A percentile compares a stretch with the other conserved stretches of the same genome.
Evolutionary conservation across 2,113 vertebrate species (phyloP).

Genomic region (Austrofundulus limnaeus): DNA sequence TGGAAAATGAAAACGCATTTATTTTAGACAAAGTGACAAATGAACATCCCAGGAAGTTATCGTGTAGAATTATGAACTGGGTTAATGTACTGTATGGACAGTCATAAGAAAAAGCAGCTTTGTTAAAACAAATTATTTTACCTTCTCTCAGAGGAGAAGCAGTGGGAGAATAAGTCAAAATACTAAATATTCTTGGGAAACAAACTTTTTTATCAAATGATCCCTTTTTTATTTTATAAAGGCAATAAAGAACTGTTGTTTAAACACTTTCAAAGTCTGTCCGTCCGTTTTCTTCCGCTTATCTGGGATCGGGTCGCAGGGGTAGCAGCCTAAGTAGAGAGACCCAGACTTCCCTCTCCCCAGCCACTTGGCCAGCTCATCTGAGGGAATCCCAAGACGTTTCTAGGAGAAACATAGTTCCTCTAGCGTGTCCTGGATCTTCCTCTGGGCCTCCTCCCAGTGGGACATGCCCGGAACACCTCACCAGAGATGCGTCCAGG

Average conservation of each 20-base stretch:
- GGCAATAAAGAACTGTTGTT: not conserved
- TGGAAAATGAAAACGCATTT: constrained; percentile 17
- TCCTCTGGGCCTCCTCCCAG: too few species aligned
- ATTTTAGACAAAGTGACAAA: not conserved
- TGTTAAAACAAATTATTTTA: not conserved
- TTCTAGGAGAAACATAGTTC: too few species aligned
- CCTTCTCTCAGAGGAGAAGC: not conserved
- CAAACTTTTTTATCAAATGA: not conserved
- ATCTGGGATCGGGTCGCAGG: too few species aligned
- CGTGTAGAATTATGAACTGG: constrained; percentile 10
- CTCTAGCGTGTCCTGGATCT: too few species aligned
- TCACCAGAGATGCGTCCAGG: too few species aligned
- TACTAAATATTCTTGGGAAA: not conserved
- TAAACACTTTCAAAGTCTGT: not conserved
- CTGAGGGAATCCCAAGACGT: too few species aligned
- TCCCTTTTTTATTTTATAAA: not conserved
- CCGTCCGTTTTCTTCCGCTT: too few species aligned
- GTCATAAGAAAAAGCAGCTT: not conserved
- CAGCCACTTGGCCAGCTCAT: too few species aligned
- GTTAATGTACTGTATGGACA: constrained; percentile 1
- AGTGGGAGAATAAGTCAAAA: not conserved
- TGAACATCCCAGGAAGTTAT: constrained; percentile 1
- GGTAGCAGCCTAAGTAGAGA: too few species aligned
- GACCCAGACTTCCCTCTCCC: too few species aligned
- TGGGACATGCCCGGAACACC: too few species aligned